phyloP scores from a whole-genome alignment of 2,888 invertebrate genomes.

The Pseudolycoriella hygida region DNA sequence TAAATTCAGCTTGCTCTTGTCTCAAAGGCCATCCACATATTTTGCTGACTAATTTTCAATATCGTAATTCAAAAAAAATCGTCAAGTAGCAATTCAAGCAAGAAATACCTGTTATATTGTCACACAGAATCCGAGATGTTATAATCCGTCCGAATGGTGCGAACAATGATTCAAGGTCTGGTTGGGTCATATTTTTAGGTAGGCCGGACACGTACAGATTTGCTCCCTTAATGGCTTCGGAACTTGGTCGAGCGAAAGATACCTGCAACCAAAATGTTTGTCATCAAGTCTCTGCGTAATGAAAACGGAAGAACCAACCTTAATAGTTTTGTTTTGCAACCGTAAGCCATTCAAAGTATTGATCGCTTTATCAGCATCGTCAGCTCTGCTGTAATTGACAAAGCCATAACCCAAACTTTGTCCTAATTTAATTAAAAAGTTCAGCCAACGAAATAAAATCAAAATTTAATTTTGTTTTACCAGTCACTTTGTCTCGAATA shows the following conservation, averaged over 20 bases:
- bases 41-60: too few relatives aligned
- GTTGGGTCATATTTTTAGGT: constrained; percentile 92
- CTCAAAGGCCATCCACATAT: too few relatives aligned
- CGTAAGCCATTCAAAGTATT: constrained; percentile 68
- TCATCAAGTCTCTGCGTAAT: background rate
- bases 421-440: constrained; percentile 30
- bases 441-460: background rate
- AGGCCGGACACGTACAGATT: constrained; percentile 94
- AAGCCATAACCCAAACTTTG: constrained; percentile 83
- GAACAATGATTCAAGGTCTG: constrained; percentile 87
- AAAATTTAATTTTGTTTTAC: constrained; percentile 23
- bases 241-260: constrained; percentile 91
- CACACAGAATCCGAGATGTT: constrained; percentile 91
- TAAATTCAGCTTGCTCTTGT: too few relatives aligned
- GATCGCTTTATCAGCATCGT: constrained; percentile 74
- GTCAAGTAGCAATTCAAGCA: too few relatives aligned
- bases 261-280: constrained; percentile 6
- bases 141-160: constrained; percentile 90
- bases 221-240: constrained; percentile 95
- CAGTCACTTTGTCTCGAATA: constrained; percentile 84
- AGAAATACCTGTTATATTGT: constrained; percentile 50
- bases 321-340: constrained; percentile 78
- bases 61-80: too few relatives aligned
- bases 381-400: constrained; percentile 67
- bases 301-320: constrained; percentile 29